Conservation (phyloP, 37 sponge, comb jelly and placozoan genomes). For the Beroe forskalii region DNA sequence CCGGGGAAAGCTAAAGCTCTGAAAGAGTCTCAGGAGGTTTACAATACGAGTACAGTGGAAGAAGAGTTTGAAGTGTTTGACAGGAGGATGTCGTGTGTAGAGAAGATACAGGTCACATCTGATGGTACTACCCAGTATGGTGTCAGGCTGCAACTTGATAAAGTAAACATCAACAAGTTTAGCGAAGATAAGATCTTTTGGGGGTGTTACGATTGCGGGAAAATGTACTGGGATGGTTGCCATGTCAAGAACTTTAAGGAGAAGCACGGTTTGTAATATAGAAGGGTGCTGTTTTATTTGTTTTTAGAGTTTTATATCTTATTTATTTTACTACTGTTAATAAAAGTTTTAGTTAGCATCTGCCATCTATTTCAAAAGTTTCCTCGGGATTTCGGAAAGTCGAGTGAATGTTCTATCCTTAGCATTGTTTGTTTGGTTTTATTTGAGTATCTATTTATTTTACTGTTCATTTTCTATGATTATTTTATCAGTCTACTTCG, state of each 20-base stretch:
- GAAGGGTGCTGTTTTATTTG: no score
- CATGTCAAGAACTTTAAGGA: constrained; percentile 37
- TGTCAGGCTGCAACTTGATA: background rate
- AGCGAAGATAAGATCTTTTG: background rate
- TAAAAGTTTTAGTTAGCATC: no score
- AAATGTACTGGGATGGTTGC: constrained; percentile 62
- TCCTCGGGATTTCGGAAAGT: no score
- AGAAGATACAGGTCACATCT: background rate
- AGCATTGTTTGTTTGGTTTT: no score
- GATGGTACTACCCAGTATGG: constrained; percentile 21
- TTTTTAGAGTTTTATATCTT: background rate
- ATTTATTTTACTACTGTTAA: no score
- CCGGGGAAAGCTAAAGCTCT: constrained; percentile 3
- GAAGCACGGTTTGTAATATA: constrained; percentile 17
- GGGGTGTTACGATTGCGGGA: constrained; percentile 54
- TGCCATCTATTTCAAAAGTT: no score
- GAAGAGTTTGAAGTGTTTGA: constrained; percentile 25
- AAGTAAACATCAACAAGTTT: constrained; percentile 30
- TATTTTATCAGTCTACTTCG: no score
- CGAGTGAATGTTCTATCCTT: no score
- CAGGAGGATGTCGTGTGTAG: background rate
- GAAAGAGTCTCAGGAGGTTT: background rate
- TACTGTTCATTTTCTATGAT: no score
- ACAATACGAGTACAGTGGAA: constrained; percentile 23
- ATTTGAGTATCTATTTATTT: no score